Evolutionary conservation across 1,140 invertebrate species (phyloP).

Genomic region (Bathynomus jamesi): DNA sequence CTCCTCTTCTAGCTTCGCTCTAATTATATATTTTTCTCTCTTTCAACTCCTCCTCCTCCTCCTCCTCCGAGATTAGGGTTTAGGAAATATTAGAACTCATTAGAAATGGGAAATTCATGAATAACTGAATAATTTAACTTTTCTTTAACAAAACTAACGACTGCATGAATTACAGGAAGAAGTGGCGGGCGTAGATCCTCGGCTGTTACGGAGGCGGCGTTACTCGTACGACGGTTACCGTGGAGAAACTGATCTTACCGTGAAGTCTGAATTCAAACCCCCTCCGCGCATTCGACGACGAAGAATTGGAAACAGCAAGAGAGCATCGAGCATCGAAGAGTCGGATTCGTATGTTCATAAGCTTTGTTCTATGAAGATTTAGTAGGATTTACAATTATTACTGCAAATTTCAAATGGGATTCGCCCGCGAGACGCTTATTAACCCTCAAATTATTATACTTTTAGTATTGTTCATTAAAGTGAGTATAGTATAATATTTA

Average conservation of each 20-base stretch:
- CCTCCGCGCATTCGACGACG: slow-evolving; percentile 37
- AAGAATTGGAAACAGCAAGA: slow-evolving; percentile 11
- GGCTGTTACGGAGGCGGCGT: slow-evolving; percentile 36
- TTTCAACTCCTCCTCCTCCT: not conserved
- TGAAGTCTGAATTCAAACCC: slow-evolving; percentile 50
- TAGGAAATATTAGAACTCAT: too few relatives aligned
- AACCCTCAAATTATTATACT: too few relatives aligned
- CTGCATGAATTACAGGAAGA: slow-evolving; percentile 56
- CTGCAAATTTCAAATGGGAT: too few relatives aligned
- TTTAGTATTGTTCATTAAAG: too few relatives aligned
- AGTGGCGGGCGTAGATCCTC: slow-evolving; percentile 56
- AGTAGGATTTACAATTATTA: not conserved
- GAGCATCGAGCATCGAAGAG: slow-evolving; percentile 24
- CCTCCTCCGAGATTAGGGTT: too few relatives aligned
- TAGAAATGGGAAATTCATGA: too few relatives aligned
- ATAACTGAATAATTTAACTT: not conserved
- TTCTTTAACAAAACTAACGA: not conserved
- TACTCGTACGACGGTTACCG: slow-evolving; percentile 41
- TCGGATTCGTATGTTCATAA: slow-evolving; percentile 25
- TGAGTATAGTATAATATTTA: too few relatives aligned
- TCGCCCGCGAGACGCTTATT: too few relatives aligned
- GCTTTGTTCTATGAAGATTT: not conserved
- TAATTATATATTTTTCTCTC: not conserved
- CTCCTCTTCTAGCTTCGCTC: not conserved
- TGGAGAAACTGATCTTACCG: slow-evolving; percentile 45